Evolutionary conservation across 2,888 invertebrate genomes (phyloP), one percentile per base, ranked within the genome.

Genomic region (Dioctria linearis): DNA sequence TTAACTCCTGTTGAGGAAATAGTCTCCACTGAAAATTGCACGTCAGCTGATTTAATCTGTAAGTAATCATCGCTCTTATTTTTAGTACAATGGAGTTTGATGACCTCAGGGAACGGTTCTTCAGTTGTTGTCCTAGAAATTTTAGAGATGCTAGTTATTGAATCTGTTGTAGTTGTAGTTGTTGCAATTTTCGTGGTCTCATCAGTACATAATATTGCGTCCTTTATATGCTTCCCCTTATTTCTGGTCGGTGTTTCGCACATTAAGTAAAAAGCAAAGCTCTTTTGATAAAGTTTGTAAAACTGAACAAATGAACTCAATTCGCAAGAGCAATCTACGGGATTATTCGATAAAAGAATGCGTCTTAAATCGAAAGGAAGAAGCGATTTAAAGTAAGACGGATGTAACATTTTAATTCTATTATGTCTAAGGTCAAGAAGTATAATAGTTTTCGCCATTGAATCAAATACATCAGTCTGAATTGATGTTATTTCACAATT

Each of bases 401-500:
- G 11, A 2, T 46, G 49, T n/a, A 76, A n/a, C n/a, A 37, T 61
- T 49, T 46, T 49, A 25, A 78, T 65, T 39, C 9, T 9, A 37
- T 78, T 78, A 5, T 13, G 9, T 54, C 42, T 54, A 8, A 78
- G 25, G n/a, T 78, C 66, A 4, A 78, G n/a, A 11, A 42, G 8
- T n/a, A 46, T 65, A 6, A 78, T 9, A 3, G 78, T 66, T 9
- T 66, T 65, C 6, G 66, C 6, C 11, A 78, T 51, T 9, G 5
- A 39, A 40, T 78, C 66, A 66, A 78, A 78, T 51, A 39, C 39
- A 9, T 46, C 39, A 54, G 51, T 40, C 6, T 39, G 11, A n/a
- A 78, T 13, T 13, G 13, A n/a, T 3, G 54, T 66, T 51, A 78
- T 54, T 37, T 42, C 4, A 11, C 65, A 78, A n/a, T 78, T 66